Evolutionary conservation across 1,140 invertebrate species (phyloP).

Genomic region (Polypedilum vanderplanki): DNA sequence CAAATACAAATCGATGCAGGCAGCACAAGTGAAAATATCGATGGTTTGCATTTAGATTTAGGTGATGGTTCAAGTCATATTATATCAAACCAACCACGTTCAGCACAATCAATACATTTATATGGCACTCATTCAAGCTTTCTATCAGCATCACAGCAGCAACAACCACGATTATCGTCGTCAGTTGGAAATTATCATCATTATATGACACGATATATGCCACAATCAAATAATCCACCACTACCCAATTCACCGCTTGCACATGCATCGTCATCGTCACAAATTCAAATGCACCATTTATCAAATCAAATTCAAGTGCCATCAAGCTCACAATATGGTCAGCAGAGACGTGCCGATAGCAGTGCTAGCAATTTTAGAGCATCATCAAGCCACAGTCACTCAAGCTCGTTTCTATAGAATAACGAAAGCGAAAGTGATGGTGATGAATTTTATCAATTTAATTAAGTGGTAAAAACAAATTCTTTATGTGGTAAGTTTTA

Average conservation of each 20-base stretch:
- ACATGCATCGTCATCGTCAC: not conserved
- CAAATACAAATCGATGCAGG: conserved; percentile 50
- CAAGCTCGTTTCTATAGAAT: conserved; percentile 19
- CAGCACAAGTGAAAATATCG: conserved; percentile 37
- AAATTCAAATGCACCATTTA: conserved; percentile 23
- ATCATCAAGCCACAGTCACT: conserved; percentile 25
- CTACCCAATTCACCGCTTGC: not conserved
- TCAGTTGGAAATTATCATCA: conserved; percentile 20
- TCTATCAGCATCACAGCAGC: not conserved
- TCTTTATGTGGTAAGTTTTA: too few species aligned
- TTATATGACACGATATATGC: conserved; percentile 14
- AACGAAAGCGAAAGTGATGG: too few species aligned
- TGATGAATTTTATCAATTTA: too few species aligned
- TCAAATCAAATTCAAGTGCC: conserved; percentile 28
- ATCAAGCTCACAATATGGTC: conserved; percentile 8
- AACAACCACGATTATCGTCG: not conserved
- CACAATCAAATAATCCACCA: not conserved
- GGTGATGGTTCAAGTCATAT: conserved; percentile 64
- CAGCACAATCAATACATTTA: conserved; percentile 20
- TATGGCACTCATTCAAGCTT: conserved; percentile 15
- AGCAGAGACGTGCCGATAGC: not conserved
- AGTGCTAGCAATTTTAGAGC: not conserved
- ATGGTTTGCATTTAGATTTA: conserved; percentile 62
- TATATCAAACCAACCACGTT: not conserved
- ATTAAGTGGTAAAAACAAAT: too few species aligned